These are phyloP conservation scores for Cheilosia vernalis DNA, from an alignment of 2,888 invertebrate species.

Conservation along the genomic window DNA sequence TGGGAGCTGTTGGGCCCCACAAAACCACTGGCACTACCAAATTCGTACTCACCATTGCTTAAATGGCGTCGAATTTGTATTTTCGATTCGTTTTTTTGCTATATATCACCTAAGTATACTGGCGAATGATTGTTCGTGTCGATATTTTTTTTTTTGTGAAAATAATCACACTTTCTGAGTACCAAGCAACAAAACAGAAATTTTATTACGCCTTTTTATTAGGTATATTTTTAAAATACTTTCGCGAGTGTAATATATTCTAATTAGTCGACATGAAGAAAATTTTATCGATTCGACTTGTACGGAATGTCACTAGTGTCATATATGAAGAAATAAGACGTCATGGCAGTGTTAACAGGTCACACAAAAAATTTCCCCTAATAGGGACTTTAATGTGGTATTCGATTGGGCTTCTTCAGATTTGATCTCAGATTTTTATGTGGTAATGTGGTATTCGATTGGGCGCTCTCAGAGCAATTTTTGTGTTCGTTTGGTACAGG, in stretches of 20 bases:
- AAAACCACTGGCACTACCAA: conserved; percentile 98
- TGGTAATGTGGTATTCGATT: too few relatives aligned
- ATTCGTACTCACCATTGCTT: conserved; percentile 90
- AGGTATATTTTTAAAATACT: conserved; percentile 5
- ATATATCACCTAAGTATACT: background rate
- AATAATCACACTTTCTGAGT: background rate
- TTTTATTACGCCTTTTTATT: conserved; percentile 6
- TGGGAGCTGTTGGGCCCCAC: conserved; percentile 98
- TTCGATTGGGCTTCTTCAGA: too few relatives aligned
- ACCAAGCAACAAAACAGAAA: background rate
- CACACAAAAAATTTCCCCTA: background rate
- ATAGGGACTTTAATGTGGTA: too few relatives aligned
- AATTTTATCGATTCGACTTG: conserved; percentile 71
- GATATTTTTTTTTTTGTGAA: background rate
- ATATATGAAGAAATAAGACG: conserved; percentile 7
- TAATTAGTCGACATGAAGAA: conserved; percentile 50
- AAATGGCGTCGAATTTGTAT: conserved; percentile 56
- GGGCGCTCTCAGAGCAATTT: too few relatives aligned
- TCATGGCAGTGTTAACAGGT: conserved; percentile 22
- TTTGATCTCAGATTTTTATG: too few relatives aligned
- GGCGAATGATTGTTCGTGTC: background rate
- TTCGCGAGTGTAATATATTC: conserved; percentile 35
- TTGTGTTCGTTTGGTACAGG: too few relatives aligned
- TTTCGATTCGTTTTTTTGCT: background rate
- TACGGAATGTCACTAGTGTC: conserved; percentile 65